Conservation (phyloP, 2,113 vertebrate species). For the Axis porcinus region DNA sequence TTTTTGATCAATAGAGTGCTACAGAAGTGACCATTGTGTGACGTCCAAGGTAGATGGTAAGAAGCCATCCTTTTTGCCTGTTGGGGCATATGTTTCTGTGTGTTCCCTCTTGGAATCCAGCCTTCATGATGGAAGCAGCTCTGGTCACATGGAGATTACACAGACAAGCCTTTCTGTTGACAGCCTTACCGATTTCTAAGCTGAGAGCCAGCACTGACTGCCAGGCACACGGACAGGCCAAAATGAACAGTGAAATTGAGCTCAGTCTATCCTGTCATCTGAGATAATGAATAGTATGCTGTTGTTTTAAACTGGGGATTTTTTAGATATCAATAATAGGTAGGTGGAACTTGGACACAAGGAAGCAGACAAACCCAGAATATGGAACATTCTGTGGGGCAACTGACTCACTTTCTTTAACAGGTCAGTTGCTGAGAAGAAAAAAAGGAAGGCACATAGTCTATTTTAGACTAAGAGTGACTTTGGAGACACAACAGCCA, state of each 20-base stretch:
- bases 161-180: fast-evolving
- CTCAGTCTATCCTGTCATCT: too few relatives aligned
- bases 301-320: not conserved
- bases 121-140: not conserved
- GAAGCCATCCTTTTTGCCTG: not conserved
- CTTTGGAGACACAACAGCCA: not conserved
- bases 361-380: not conserved
- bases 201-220: not conserved
- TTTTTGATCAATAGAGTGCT: not conserved
- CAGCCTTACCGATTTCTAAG: fast-evolving
- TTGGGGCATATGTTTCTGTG: not conserved
- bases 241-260: not conserved
- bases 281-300: not conserved
- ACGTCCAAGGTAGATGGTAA: not conserved
- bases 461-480: not conserved
- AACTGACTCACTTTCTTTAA: not conserved
- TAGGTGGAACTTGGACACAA: not conserved
- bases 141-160: not conserved
- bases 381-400: not conserved
- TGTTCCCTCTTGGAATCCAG: not conserved
- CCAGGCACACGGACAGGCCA: too few relatives aligned
- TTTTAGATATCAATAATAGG: not conserved
- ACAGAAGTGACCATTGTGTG: not conserved
- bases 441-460: not conserved
- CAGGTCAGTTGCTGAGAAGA: not conserved